Evolutionary conservation across 2,113 vertebrate species (phyloP).

Genomic region (Casuarius casuarius): DNA sequence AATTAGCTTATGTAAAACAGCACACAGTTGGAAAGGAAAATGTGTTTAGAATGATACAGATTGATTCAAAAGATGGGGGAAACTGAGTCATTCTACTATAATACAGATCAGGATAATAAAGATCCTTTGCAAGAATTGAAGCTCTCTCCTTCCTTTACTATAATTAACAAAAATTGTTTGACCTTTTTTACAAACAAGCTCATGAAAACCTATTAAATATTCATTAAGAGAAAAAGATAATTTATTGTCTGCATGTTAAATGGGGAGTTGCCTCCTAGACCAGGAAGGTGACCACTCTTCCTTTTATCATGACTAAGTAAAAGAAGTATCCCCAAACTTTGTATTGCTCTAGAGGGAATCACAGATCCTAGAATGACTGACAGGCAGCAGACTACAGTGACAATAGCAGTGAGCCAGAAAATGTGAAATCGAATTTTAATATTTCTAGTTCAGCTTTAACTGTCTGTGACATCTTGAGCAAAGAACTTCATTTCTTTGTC

Average conservation of each 20-base stretch:
- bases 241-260: not conserved
- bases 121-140: not conserved
- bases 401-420: not conserved
- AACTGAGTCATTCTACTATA: not conserved
- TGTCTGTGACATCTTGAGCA: not conserved
- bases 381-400: not conserved
- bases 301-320: not conserved
- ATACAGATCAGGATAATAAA: not conserved
- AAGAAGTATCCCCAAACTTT: not conserved
- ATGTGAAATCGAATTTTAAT: not conserved
- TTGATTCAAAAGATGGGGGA: not conserved
- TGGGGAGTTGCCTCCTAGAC: not conserved
- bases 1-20: not conserved
- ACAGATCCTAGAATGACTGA: not conserved
- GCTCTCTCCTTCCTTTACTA: not conserved
- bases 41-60: not conserved
- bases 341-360: not conserved
- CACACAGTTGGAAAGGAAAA: not conserved
- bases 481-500: not conserved
- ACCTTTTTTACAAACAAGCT: not conserved
- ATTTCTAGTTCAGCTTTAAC: not conserved
- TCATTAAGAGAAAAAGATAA: not conserved
- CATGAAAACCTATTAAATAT: not conserved
- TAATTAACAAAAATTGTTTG: not conserved
- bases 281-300: not conserved